Conservation (phyloP, 2,797 vertebrate genomes). For the Sternarchorhynchus goeldii region DNA sequence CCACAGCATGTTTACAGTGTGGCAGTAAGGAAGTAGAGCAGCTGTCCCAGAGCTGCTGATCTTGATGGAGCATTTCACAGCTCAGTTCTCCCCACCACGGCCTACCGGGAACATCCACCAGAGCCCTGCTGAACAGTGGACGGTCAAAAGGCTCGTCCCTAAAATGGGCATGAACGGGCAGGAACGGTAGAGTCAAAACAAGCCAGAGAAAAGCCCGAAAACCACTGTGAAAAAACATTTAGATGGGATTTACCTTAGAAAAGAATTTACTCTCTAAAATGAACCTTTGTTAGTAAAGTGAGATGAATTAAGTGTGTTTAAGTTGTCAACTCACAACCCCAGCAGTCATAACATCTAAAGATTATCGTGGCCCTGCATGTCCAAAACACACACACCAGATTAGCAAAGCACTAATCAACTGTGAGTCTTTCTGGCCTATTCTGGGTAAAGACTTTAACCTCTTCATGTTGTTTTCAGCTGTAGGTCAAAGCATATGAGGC, state of each 20-base stretch:
- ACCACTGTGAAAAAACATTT: no score
- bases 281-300: no score
- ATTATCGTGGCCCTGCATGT: conserved; percentile 12
- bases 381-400: conserved; percentile 12
- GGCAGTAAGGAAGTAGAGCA: conserved; percentile 29
- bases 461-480: not conserved
- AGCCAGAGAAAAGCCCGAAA: no score
- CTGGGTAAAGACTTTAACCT: not conserved
- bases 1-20: conserved; percentile 22
- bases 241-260: no score
- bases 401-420: conserved; percentile 31
- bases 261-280: no score
- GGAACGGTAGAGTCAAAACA: no score
- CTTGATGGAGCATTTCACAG: not conserved
- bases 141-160: no score
- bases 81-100: no score
- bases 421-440: conserved; percentile 4
- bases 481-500: not conserved
- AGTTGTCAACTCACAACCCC: conserved; percentile 36
- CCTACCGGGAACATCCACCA: not conserved
- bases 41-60: not conserved
- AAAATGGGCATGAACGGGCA: no score
- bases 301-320: no score
- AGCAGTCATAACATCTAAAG: conserved; percentile 40
- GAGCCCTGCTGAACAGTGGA: no score